Percentiles rank a stretch among this genome's conserved stretches.
Conservation (phyloP, 2,797 vertebrate genomes). For the Monodelphis domestica region DNA sequence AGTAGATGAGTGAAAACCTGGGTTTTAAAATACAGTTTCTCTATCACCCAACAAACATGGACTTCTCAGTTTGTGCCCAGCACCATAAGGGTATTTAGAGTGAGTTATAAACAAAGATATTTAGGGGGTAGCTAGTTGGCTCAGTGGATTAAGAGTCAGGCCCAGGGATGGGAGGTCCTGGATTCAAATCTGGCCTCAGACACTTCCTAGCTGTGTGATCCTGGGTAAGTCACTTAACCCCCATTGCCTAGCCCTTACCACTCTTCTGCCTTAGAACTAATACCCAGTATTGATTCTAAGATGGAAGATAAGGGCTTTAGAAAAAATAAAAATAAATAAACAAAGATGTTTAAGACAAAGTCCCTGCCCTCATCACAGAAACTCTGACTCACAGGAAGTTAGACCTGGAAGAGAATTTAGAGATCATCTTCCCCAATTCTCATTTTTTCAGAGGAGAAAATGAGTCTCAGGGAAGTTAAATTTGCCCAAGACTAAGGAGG, state of each 20-base stretch:
- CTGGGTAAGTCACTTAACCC: no score
- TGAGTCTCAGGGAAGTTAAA: background rate
- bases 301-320: no score
- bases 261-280: no score
- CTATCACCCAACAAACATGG: background rate
- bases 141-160: no score
- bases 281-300: no score
- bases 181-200: no score
- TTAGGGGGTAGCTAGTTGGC: no score
- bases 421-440: background rate
- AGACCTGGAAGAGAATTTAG: background rate
- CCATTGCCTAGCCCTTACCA: no score
- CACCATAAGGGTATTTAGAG: background rate
- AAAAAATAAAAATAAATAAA: no score
- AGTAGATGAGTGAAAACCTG: background rate
- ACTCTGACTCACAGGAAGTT: background rate
- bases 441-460: background rate
- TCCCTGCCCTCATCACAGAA: background rate
- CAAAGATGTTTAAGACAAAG: background rate
- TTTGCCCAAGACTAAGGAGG: background rate
- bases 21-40: background rate
- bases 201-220: no score
- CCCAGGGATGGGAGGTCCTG: no score
- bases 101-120: background rate
- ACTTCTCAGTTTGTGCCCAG: background rate